Conservation (phyloP, 2,113 vertebrate genomes). For the Otis tarda region DNA sequence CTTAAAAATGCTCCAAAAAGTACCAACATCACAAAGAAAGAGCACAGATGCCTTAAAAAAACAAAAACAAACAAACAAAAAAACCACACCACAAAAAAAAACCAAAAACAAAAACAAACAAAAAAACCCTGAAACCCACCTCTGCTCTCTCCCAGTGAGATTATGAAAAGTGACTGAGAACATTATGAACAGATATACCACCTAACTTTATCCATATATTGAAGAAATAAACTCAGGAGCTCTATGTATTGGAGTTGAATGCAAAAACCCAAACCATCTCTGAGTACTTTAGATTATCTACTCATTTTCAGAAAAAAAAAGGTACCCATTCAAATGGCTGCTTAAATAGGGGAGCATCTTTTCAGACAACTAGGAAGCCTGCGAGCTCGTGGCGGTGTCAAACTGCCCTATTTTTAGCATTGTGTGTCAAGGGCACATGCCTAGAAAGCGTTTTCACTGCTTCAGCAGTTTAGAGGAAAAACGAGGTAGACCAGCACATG, state of each 20-base stretch:
- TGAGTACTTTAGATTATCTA: not conserved
- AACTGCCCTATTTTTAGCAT: slow-evolving; percentile 34
- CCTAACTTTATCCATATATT: not conserved
- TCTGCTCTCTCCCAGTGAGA: not conserved
- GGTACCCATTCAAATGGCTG: not conserved
- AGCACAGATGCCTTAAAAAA: not conserved
- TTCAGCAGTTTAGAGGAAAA: slow-evolving; percentile 54
- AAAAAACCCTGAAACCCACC: not conserved
- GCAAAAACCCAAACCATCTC: not conserved
- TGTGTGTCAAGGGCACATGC: slow-evolving; percentile 48
- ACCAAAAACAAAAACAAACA: not conserved
- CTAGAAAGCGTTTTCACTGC: slow-evolving; percentile 50
- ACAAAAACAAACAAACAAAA: too few relatives aligned
- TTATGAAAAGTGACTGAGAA: not conserved
- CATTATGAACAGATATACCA: not conserved
- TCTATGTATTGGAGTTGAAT: not conserved
- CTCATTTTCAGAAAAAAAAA: not conserved
- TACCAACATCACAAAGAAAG: not conserved
- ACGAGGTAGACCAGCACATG: slow-evolving; percentile 10
- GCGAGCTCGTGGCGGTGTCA: not conserved
- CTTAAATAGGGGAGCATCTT: not conserved
- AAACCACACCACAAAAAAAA: too few relatives aligned
- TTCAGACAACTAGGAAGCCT: not conserved
- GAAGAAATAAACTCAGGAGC: not conserved
- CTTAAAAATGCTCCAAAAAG: not conserved